A percentile compares a stretch with the other conserved stretches of the same genome.
These are phyloP conservation scores for Zeuzera pyrina DNA, from an alignment of 2,888 invertebrate species.

Conservation along the genomic window DNA sequence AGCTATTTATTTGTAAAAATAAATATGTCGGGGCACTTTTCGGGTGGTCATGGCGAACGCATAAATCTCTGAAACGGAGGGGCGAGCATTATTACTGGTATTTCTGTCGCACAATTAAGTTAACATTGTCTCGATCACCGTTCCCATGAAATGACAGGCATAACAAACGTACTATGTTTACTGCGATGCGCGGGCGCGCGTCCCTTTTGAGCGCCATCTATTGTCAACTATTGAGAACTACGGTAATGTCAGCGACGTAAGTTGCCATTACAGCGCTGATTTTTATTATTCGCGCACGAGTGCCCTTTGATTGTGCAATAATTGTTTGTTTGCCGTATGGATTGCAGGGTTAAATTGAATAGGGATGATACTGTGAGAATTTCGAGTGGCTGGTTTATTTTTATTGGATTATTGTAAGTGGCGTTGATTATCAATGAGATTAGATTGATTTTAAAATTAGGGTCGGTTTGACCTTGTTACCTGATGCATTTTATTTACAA, in stretches of 20 bases:
- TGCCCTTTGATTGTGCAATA: conserved; percentile 59
- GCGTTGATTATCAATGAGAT: conserved; percentile 23
- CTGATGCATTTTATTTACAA: too few species aligned
- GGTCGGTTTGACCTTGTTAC: conserved; percentile 7
- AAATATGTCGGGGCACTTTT: conserved; percentile 51
- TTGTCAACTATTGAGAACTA: conserved; percentile 39
- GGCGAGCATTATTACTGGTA: conserved; percentile 53
- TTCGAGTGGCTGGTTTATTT: conserved; percentile 30
- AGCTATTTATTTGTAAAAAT: conserved; percentile 54
- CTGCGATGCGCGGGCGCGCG: conserved; percentile 43
- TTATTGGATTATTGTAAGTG: conserved; percentile 46
- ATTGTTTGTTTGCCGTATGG: conserved; percentile 58
- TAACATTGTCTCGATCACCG: conserved; percentile 50
- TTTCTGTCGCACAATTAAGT: conserved; percentile 66
- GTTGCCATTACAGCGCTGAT: conserved; percentile 48
- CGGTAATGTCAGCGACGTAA: conserved; percentile 43
- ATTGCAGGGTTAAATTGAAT: conserved; percentile 21
- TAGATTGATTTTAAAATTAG: conserved; percentile 18
- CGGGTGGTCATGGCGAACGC: conserved; percentile 48
- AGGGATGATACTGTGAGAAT: conserved; percentile 45
- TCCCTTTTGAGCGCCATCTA: conserved; percentile 36
- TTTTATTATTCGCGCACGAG: conserved; percentile 55
- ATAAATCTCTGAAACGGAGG: conserved; percentile 51
- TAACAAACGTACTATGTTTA: conserved; percentile 25
- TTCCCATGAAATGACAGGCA: conserved; percentile 64